phyloP scores from a whole-genome alignment of 2,797 vertebrate genomes.

The Aplochiton taeniatus region DNA sequence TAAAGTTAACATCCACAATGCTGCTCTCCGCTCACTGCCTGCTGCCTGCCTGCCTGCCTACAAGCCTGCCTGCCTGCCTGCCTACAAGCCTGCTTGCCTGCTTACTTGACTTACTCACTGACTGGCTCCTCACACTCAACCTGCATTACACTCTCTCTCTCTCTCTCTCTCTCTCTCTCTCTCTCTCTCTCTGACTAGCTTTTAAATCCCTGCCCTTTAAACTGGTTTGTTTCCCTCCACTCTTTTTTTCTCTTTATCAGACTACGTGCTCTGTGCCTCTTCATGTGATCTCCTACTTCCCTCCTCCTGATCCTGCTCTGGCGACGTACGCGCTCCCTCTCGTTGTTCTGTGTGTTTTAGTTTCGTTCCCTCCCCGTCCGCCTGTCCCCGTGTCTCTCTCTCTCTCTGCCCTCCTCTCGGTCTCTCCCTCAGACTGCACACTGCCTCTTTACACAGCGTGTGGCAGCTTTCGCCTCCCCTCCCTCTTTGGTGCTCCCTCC shows the following conservation, averaged over 20 bases:
- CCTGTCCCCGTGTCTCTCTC: constrained; percentile 10
- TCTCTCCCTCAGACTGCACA: constrained; percentile 2
- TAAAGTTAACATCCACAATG: constrained; percentile 81
- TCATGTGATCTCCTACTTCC: not conserved
- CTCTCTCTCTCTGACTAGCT: not conserved
- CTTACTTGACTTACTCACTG: constrained; percentile 1
- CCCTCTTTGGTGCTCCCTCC: too few relatives aligned
- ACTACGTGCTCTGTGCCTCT: too few relatives aligned
- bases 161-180: constrained; percentile 5
- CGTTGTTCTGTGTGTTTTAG: constrained; percentile 17
- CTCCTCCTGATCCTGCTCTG: constrained; percentile 12
- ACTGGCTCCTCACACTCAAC: constrained; percentile 31
- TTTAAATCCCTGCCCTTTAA: too few relatives aligned
- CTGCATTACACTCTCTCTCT: not conserved
- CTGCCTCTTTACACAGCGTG: not conserved
- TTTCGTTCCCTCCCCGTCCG: not conserved
- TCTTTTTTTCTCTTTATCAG: too few relatives aligned
- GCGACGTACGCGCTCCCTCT: constrained; percentile 20
- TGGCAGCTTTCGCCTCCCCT: too few relatives aligned
- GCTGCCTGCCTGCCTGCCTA: constrained; percentile 1
- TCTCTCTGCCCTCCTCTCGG: constrained; percentile 28
- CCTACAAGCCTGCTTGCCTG: constrained; percentile 1
- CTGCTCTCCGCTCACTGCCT: constrained; percentile 29
- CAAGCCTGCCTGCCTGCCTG: constrained; percentile 22
- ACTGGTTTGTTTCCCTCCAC: too few relatives aligned